Base-by-base conservation (phyloP, 92 coral and sea anemone species). In the Pocillopora grandis region DNA sequence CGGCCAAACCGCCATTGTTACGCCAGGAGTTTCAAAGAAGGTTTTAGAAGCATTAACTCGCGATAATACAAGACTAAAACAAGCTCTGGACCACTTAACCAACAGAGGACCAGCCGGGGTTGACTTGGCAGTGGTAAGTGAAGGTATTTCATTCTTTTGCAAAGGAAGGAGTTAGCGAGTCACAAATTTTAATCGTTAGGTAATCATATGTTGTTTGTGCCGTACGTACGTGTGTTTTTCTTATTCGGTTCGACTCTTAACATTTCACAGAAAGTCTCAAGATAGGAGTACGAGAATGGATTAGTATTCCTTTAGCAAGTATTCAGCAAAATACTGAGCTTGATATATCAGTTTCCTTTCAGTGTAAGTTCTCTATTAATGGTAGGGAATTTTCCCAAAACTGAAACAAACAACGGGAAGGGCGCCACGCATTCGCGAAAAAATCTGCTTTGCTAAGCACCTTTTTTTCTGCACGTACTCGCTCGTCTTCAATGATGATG, bases 1-100 rank as follows among this genome's bases (percentile, higher is more conserved):
- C 16, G 37, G 71, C 31, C 78, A 80, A 63, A 88, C 93, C 69
- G 92, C 89, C 64, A 87, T 90, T 17, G 85, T 92, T 10, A 92
- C 97, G 62, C 94, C 98, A 0, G 96, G 98, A 10, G 97, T 93
- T 1, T 91, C 97, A 36, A 95, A 93, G 82, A 95, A 87, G 76
- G 84, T 93, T 31, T 80, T 95, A 72, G 98, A 93, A 59, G 84
- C 95, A 16, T 85, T 95, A 11, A 93, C 97, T 2, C 84, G 93
- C 12, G 97, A 95, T 65, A 95, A 95, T 78, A 91, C 97, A 6
- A 95, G 88, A 71, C 85, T 95, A 20, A 93, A 80, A n/a, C 90
- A 91, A 12, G 89, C 97, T 0, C 76, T 95, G 27, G 92, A 91
- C 27, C 97, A 93, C 76, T 76, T 93, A 20, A 68, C 90, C 9